Base-by-base conservation (phyloP, 2,888 invertebrate genomes). In the Lithodes maja region DNA sequence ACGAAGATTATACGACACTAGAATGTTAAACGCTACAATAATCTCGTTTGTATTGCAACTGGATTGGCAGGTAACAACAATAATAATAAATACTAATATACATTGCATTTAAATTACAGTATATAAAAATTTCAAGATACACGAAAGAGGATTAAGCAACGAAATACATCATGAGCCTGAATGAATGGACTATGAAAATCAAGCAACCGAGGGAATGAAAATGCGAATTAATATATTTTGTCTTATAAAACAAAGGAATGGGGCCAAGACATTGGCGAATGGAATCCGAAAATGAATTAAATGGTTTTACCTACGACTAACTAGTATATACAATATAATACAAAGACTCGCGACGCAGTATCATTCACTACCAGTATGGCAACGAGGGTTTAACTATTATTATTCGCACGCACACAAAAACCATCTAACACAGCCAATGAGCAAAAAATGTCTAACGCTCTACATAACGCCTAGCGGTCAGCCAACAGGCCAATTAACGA, bases 271-370 rank as follows among this genome's bases (percentile, higher is more conserved):
- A 78, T 15, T n/a, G n/a, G 75, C 50, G 78, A 78, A 17, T 78
- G 50, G 52, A 52, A 78, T 50, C 50, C 33, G 12, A 78, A 12
- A 52, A 15, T 49, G 50, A 50, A 52, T 53, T 7, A 78, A 78
- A 53, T 49, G 53, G 53, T 78, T 78, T n/a, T 7, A 49, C 78
- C 50, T 78, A 78, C 53, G 17, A 53, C 52, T 53, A 78, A 49
- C 7, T 49, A 12, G 53, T 85, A 85, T 85, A 71, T 85, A 85
- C 85, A 85, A 85, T 85, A 85, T 85, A 78, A 74, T 75, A 84
- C 75, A 84, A 71, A 83, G n/a, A 83, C 49, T 85, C 71, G 78
- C 79, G 78, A 69, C 53, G 80, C 68, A 85, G 61, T 15, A 50
- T 61, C 50, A 79, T 85, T 71, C 71, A 71, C 71, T 71, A 71